phyloP scores from a whole-genome alignment of 2,113 vertebrate species.

The Nicator chloris region DNA sequence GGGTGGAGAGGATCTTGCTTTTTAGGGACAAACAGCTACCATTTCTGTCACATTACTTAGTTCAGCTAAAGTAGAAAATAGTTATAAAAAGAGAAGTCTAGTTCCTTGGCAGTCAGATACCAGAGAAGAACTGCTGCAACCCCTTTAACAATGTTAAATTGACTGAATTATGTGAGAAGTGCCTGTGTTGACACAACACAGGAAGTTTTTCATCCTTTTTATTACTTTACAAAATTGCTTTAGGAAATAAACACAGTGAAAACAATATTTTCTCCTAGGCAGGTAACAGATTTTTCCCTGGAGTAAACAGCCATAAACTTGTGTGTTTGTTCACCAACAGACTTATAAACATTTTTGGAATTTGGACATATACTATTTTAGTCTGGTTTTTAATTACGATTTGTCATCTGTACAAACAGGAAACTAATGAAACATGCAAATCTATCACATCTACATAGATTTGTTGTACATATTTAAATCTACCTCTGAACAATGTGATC shows the following conservation, averaged over 20 bases:
- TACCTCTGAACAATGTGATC: background rate
- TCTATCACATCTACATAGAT: background rate
- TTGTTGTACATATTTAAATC: background rate
- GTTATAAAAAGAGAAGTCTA: background rate
- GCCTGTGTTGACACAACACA: background rate
- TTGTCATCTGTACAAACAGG: background rate
- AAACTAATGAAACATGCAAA: background rate
- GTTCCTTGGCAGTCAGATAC: background rate
- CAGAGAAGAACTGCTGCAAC: background rate
- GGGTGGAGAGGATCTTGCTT: background rate
- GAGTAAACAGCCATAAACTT: background rate
- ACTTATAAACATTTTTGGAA: background rate
- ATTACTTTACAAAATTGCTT: background rate
- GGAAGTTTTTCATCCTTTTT: background rate
- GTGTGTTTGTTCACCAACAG: background rate
- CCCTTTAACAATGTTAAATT: background rate
- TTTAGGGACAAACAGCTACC: background rate
- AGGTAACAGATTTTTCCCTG: background rate
- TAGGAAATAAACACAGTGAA: conserved; percentile 6
- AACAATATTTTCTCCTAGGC: background rate
- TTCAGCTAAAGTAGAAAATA: background rate
- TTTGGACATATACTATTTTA: background rate
- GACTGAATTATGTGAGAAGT: background rate
- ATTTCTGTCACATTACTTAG: background rate
- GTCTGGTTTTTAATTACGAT: background rate